phyloP scores from a whole-genome alignment of 64 coral and sea anemone species.

The Exaiptasia diaphana region DNA sequence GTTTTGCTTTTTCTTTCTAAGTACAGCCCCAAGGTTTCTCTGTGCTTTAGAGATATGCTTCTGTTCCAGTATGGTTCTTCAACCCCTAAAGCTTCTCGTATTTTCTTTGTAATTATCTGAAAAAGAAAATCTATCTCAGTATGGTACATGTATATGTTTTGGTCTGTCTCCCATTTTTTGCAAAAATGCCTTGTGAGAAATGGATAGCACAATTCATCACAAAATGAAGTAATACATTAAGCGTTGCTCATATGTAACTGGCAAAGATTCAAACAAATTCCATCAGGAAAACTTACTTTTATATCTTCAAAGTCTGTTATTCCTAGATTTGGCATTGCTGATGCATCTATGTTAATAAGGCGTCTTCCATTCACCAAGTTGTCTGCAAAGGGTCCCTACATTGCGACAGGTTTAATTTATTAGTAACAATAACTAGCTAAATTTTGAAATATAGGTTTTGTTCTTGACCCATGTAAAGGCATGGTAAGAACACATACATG shows the following conservation, averaged over 20 bases:
- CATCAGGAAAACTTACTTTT: conserved; percentile 85
- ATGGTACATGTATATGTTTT: neutral
- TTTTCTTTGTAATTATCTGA: conserved; percentile 70
- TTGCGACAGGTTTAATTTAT: too few species aligned
- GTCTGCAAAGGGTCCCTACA: conserved; percentile 71
- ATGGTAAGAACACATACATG: too few species aligned
- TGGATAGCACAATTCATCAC: neutral
- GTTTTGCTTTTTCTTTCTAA: conserved; percentile 87
- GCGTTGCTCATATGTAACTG: too few species aligned
- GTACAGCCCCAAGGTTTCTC: conserved; percentile 71
- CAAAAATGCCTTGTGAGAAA: neutral
- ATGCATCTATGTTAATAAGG: conserved; percentile 79
- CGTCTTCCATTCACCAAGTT: conserved; percentile 90
- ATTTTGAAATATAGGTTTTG: neutral
- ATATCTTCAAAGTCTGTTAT: conserved; percentile 95
- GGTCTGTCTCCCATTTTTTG: neutral
- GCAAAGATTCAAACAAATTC: too few species aligned
- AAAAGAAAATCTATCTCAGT: neutral
- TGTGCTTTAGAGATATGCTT: conserved; percentile 80
- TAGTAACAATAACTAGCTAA: neutral
- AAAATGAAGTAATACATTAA: too few species aligned
- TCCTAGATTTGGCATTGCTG: conserved; percentile 79
- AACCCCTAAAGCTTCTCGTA: conserved; percentile 66
- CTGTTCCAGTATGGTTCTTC: conserved; percentile 89
- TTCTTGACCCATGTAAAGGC: too few species aligned